A percentile compares a stretch with the other conserved stretches of the same genome.
Conservation (phyloP, 2,797 vertebrate genomes). For the Channa striata region DNA sequence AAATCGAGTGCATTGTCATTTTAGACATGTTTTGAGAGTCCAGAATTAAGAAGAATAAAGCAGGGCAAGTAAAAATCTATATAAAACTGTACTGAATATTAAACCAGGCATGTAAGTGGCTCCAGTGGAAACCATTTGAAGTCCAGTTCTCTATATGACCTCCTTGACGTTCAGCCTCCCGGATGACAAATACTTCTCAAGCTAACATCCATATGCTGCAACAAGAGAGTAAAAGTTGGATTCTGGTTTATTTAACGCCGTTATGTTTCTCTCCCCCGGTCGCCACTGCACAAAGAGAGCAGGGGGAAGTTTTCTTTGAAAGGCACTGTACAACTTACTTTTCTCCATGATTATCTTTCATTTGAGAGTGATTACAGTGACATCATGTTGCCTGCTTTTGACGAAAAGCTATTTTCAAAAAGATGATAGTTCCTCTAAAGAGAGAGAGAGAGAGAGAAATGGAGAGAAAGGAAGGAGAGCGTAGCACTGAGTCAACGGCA, state of each 20-base stretch:
- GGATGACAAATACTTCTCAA: neutral
- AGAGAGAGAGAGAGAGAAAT: neutral
- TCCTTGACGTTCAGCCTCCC: constrained; percentile 8
- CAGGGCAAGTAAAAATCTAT: too few relatives aligned
- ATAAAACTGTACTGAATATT: too few relatives aligned
- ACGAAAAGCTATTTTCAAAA: constrained; percentile 23
- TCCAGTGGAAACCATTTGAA: constrained; percentile 2
- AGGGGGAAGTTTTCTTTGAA: neutral
- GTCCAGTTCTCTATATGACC: neutral
- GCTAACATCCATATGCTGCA: neutral
- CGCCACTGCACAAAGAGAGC: neutral
- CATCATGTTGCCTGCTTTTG: constrained; percentile 19
- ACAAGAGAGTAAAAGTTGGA: neutral
- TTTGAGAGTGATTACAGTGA: constrained; percentile 9
- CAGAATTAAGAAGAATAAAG: too few relatives aligned
- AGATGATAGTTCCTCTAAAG: constrained; percentile 12
- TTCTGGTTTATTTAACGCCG: neutral
- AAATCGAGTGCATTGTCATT: too few relatives aligned
- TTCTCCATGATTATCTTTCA: constrained; percentile 26
- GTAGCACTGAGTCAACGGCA: constrained; percentile 24
- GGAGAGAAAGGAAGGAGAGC: neutral
- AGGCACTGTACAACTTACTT: neutral
- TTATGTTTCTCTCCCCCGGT: constrained; percentile 1
- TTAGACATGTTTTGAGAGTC: too few relatives aligned
- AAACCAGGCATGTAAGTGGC: neutral